These are phyloP conservation scores for Oreortyx pictus DNA, from an alignment of 2,797 vertebrate genomes.

Conservation along the genomic window DNA sequence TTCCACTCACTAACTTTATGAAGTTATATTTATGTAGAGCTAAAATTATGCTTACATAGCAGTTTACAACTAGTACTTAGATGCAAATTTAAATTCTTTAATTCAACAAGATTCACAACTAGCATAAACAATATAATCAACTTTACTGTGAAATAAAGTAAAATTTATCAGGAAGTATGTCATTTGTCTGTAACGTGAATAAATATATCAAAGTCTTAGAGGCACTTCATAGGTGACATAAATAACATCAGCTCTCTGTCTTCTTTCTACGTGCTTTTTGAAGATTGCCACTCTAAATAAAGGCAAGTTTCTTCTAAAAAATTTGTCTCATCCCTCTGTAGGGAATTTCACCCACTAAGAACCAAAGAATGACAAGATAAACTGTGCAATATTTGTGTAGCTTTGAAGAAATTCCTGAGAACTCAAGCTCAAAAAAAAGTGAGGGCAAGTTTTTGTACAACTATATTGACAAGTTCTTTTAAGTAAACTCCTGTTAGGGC, in stretches of 20 bases:
- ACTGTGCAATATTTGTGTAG: not conserved
- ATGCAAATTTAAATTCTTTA: not conserved
- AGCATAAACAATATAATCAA: not conserved
- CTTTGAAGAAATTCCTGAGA: not conserved
- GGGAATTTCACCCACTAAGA: not conserved
- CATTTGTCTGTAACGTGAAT: not conserved
- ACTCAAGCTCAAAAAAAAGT: not conserved
- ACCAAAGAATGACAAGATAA: not conserved
- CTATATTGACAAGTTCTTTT: not conserved
- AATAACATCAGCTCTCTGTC: not conserved
- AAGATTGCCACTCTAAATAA: not conserved
- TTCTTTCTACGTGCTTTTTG: not conserved
- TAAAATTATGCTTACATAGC: not conserved
- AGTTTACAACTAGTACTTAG: not conserved
- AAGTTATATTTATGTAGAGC: too few species aligned
- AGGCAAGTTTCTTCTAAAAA: not conserved
- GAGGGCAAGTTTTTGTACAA: not conserved
- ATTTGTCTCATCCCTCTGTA: not conserved
- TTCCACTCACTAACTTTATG: not conserved
- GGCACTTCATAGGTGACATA: not conserved
- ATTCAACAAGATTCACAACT: not conserved
- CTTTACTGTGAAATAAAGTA: not conserved
- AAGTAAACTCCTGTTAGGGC: not conserved
- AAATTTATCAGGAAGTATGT: not conserved
- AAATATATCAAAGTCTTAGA: not conserved